phyloP scores from a whole-genome alignment of 2,113 vertebrate genomes.

The Equus quagga region DNA sequence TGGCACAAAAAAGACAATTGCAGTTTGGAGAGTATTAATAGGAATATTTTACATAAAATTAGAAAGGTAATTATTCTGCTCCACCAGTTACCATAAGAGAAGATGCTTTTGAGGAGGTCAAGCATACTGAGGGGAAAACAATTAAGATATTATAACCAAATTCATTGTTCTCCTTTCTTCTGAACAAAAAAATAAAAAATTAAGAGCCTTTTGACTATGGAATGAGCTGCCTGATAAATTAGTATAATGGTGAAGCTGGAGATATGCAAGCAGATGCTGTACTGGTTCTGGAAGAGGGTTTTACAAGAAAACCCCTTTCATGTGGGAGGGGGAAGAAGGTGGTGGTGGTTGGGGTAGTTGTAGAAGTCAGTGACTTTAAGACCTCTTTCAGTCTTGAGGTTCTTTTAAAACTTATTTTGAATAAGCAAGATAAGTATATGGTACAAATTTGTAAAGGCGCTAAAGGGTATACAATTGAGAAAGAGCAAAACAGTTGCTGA shows the following conservation, averaged over 20 bases:
- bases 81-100: constrained; percentile 30
- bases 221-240: not conserved
- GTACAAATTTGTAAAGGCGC: not conserved
- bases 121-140: constrained; percentile 18
- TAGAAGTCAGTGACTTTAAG: not conserved
- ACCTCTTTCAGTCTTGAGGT: not conserved
- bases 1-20: constrained; percentile 59
- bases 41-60: constrained; percentile 79
- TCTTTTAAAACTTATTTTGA: not conserved
- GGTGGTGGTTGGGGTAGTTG: not conserved
- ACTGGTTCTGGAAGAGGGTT: not conserved
- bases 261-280: not conserved
- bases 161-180: constrained; percentile 45
- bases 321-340: not conserved
- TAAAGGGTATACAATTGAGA: not conserved
- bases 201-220: not conserved
- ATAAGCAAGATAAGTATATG: not conserved
- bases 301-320: not conserved
- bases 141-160: constrained; percentile 55
- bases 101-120: constrained; percentile 66
- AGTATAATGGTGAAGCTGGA: not conserved
- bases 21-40: constrained; percentile 72
- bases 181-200: not conserved
- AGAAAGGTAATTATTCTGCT: constrained; percentile 73
- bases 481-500: not conserved